Percentiles rank a stretch among this genome's conserved stretches.
Conservation (phyloP, 2,888 invertebrate species). For the Linnaemya tessellans region DNA sequence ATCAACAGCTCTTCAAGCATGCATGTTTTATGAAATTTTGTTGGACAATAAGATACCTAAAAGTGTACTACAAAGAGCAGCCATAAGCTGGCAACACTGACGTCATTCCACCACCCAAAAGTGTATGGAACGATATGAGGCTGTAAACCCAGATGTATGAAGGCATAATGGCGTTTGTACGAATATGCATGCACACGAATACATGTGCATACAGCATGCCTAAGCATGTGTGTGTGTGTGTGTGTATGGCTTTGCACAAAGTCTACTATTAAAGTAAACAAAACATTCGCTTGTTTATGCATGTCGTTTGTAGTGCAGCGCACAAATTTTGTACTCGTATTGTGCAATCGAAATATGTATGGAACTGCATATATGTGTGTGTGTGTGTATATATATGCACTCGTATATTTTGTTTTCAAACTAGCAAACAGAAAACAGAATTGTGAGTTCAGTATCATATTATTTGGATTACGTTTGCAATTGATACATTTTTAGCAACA, state of each 20-base stretch:
- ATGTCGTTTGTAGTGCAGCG: background rate
- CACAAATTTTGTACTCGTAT: conserved; percentile 2
- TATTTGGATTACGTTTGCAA: conserved; percentile 60
- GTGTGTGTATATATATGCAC: background rate
- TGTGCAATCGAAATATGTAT: conserved; percentile 45
- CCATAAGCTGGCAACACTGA: background rate
- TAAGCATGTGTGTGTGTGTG: no score
- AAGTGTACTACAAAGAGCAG: no score
- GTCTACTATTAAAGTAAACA: conserved; percentile 30
- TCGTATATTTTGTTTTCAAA: conserved; percentile 26
- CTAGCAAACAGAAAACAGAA: conserved; percentile 17
- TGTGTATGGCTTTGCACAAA: background rate
- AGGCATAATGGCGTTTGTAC: background rate
- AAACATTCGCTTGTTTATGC: conserved; percentile 18
- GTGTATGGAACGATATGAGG: background rate
- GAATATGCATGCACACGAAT: background rate
- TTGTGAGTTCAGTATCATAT: conserved; percentile 41
- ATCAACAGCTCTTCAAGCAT: no score
- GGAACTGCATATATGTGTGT: no score
- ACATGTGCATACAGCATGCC: no score
- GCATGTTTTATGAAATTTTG: no score
- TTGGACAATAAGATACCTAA: no score
- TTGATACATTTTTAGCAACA: conserved; percentile 56
- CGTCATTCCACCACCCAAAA: background rate
- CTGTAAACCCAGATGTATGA: conserved; percentile 12